Percentiles rank a stretch among this genome's conserved stretches.
Evolutionary conservation across 1,140 invertebrate genomes (phyloP).

Genomic region (Pollicipes pollicipes): DNA sequence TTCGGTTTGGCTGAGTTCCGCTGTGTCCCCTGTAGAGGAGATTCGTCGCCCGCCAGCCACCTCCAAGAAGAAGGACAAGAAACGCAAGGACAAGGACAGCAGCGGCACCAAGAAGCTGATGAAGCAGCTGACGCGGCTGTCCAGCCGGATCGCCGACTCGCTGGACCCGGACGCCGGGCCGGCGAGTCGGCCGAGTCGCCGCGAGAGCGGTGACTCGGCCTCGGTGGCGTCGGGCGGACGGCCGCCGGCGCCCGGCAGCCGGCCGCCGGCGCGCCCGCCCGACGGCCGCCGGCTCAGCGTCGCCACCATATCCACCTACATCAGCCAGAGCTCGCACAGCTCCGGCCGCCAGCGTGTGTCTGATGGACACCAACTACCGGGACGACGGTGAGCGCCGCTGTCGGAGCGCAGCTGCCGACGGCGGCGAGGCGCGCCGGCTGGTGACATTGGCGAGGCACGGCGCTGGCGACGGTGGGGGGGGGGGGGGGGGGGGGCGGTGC

Average conservation of each 20-base stretch:
- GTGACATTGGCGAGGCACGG: neutral
- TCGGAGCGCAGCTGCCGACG: no score
- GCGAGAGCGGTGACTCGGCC: constrained; percentile 38
- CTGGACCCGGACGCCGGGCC: constrained; percentile 46
- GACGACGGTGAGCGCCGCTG: constrained; percentile 9
- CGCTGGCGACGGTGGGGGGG: constrained; percentile 1
- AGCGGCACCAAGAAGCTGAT: neutral
- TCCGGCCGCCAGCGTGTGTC: neutral
- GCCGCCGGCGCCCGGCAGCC: no score
- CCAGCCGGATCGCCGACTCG: constrained; percentile 18
- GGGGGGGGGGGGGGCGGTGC: neutral
- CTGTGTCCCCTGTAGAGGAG: neutral
- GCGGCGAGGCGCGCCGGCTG: no score
- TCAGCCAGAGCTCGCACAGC: constrained; percentile 45
- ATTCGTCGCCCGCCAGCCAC: neutral
- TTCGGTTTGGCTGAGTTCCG: neutral
- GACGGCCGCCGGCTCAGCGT: constrained; percentile 50
- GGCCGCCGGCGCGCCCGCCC: neutral
- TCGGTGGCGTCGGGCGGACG: constrained; percentile 27
- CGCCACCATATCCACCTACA: constrained; percentile 69
- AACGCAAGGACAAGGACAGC: neutral
- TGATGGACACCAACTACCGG: neutral
- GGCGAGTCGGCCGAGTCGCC: constrained; percentile 25
- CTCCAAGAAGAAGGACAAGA: neutral
- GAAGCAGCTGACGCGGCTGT: neutral